A percentile compares a stretch with the other conserved stretches of the same genome.
These are phyloP conservation scores for Anoplolepis gracilipes DNA, from an alignment of 1,140 invertebrate genomes.

Conservation along the genomic window DNA sequence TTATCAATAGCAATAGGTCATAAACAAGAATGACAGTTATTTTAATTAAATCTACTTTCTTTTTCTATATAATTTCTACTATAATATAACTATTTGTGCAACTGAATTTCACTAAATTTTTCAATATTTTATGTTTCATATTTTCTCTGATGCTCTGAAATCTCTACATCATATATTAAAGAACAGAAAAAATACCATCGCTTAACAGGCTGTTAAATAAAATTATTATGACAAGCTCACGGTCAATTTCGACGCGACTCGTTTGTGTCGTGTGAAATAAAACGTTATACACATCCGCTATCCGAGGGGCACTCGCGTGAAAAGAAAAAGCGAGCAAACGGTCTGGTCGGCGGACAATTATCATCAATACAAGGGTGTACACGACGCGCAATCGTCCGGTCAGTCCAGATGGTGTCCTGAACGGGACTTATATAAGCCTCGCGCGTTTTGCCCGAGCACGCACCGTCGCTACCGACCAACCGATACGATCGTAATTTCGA, in stretches of 20 bases:
- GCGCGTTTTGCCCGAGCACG: constrained; percentile 79
- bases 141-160: not conserved
- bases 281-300: constrained; percentile 29
- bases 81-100: not conserved
- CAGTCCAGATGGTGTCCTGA: constrained; percentile 75
- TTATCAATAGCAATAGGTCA: too few relatives aligned
- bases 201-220: not conserved
- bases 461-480: constrained; percentile 71
- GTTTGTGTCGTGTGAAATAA: constrained; percentile 5
- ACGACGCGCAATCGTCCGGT: constrained; percentile 64
- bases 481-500: constrained; percentile 83
- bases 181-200: not conserved
- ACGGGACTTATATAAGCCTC: constrained; percentile 76
- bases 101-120: not conserved
- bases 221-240: not conserved
- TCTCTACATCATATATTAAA: not conserved
- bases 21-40: too few relatives aligned
- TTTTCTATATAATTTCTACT: not conserved
- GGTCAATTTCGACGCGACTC: not conserved
- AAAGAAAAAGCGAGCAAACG: constrained; percentile 58
- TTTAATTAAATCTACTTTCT: constrained; percentile 20
- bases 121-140: not conserved
- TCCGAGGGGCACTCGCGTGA: constrained; percentile 1
- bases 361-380: constrained; percentile 61
- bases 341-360: constrained; percentile 59